Base-by-base conservation (phyloP, 2,797 vertebrate species). In the Clamator glandarius region DNA sequence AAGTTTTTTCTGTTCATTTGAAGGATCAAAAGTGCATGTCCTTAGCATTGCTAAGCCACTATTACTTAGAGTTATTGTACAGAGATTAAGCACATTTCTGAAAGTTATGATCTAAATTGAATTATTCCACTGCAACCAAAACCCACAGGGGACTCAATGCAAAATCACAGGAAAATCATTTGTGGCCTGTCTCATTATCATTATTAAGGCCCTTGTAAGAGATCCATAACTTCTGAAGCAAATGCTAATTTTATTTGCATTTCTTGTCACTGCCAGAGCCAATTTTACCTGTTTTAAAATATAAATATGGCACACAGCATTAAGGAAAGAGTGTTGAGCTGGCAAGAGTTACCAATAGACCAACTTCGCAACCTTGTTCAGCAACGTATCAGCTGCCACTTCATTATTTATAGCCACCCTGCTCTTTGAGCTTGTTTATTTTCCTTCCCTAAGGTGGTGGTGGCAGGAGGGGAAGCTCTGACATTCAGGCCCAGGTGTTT, bases 391-490 rank as follows among this genome's bases (percentile, higher is more conserved):
- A 92, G 77, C 67, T 95, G 77, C 80, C 67, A 79, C 35, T 42
- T 92, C 80, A 72, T 85, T 96, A 96, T 97, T 96, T 97, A 95
- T 97, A 96, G 95, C 52, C 3, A 0, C 18, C 15, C 74, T 15
- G 25, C 79, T 73, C 93, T 92, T 86, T 39, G 10, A 68, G 52
- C 76, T 83, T 92, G 91, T 76, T 96, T 95, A 89, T 88, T 92
- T 93, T 82, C 80, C 59, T 78, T 94, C 83, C 74, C 66, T 36
- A 90, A 91, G 88, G 95, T 94, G 88, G 95, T 93, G 77, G 67
- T 50, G 51, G 92, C n/a, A 26, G 73, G 67, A 96, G 57, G 66
- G 44, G 28, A 74, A 84, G 78, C 61, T 81, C 82, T 96, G 95
- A 96, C 83, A 95, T 88, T 91, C 93, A 79, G 79, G 55, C 74